Evolutionary conservation across 2,113 vertebrate genomes (phyloP).

Genomic region (Pyxicephalus adspersus): DNA sequence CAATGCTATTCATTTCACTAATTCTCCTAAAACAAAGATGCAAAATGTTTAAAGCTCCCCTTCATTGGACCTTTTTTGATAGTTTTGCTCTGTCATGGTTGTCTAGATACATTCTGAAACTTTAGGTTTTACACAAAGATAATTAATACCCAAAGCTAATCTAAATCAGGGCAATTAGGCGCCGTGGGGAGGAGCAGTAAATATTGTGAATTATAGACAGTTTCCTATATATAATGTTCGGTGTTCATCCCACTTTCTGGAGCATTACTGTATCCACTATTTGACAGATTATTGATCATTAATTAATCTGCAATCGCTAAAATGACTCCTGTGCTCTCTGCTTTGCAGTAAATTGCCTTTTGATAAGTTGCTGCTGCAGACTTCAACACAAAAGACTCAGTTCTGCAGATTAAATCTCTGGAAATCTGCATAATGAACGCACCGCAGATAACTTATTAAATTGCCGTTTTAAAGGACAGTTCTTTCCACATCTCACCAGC

Average conservation of each 20-base stretch:
- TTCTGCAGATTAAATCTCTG: conserved; percentile 44
- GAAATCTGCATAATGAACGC: conserved; percentile 47
- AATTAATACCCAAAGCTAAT: neutral
- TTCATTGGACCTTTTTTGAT: neutral
- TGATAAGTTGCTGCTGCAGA: conserved; percentile 46
- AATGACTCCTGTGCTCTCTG: conserved; percentile 12
- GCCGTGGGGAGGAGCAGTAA: neutral
- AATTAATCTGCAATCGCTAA: conserved; percentile 53
- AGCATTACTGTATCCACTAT: conserved; percentile 10
- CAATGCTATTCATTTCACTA: too few species aligned
- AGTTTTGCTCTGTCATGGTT: neutral
- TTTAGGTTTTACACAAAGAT: neutral
- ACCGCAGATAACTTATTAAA: conserved; percentile 55
- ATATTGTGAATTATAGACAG: neutral
- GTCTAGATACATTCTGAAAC: neutral
- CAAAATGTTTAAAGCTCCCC: too few species aligned
- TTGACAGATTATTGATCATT: conserved; percentile 51
- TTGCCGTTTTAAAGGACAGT: conserved; percentile 30
- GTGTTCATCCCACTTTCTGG: neutral
- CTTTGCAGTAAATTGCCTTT: conserved; percentile 52
- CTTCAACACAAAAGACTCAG: conserved; percentile 34
- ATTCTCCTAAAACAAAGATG: too few species aligned
- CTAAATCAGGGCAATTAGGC: neutral
- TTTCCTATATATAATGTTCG: neutral
- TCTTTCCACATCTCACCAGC: neutral